A percentile compares a stretch with the other conserved stretches of the same genome.
Evolutionary conservation across 1,140 invertebrate species (phyloP).

Genomic region (Drosophila dunni): DNA sequence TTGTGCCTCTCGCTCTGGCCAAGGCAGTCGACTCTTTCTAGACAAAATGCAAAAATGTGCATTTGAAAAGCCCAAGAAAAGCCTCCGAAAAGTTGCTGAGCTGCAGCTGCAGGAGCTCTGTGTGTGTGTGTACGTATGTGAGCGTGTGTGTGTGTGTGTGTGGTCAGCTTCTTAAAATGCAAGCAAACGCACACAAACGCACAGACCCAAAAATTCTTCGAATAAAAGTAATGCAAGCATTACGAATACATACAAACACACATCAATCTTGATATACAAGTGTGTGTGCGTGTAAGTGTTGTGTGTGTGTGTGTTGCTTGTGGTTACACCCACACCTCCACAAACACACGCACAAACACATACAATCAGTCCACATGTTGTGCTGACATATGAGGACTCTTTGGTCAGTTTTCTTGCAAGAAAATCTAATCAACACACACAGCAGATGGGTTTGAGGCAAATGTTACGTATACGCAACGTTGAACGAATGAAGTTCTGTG

Average conservation of each 20-base stretch:
- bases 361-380: background rate
- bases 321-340: conserved; percentile 39
- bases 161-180: conserved; percentile 77
- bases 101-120: conserved; percentile 56
- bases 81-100: conserved; percentile 60
- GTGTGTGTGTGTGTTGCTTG: conserved; percentile 37
- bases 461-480: conserved; percentile 75
- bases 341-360: background rate
- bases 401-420: conserved; percentile 82
- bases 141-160: conserved; percentile 45
- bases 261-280: conserved; percentile 30
- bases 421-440: conserved; percentile 80
- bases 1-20: conserved; percentile 64
- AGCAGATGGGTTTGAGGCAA: conserved; percentile 19
- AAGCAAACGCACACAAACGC: conserved; percentile 38
- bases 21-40: conserved; percentile 65
- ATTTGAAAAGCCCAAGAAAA: conserved; percentile 81
- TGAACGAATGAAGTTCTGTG: conserved; percentile 67
- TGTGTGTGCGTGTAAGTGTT: conserved; percentile 10
- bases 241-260: conserved; percentile 14
- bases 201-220: conserved; percentile 65
- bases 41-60: conserved; percentile 77
- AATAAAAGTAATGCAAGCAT: conserved; percentile 62
- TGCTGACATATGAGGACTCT: conserved; percentile 75
- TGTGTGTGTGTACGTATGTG: conserved; percentile 15